Base-by-base conservation (phyloP, 2,888 invertebrate species). In the Drosophila paramelanica region DNA sequence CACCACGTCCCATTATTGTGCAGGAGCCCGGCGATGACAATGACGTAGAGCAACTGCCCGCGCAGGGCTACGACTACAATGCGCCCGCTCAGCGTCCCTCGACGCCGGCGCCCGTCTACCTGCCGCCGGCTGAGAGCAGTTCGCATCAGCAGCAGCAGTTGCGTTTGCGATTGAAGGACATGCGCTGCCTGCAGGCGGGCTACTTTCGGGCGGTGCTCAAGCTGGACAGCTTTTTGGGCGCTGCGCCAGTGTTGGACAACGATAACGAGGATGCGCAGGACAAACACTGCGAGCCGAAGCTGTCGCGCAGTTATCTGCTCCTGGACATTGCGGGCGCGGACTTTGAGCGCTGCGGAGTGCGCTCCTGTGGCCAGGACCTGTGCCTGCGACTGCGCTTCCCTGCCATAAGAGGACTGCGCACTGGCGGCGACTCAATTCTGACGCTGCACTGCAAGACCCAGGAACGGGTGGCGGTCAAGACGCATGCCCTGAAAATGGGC, bases 331-430 rank as follows among this genome's bases (percentile, higher is more conserved):
- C 91, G 3, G 93, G 92, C 1, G 91, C 92, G 3, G 91, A 93
- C 69, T 94, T 94, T 85, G 88, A 91, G 59, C 91, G 91, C 38
- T 94, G 94, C 77, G 94, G 94, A 0, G 93, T 94, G 0, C 87
- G 89, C 2, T 89, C 92, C 61, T 94, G 94, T 81, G 93, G 91
- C 1, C 89, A 83, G 64, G 93, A 93, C 81, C 92, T 94, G 77
- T 94, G 94, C 72, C 83, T 94, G n/a, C 92, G 92, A 5, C 43
- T 94, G 5, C 90, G 94, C 46, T 93, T 94, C 87, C 94, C 94
- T 0, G 91, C 93, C 0, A 93, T 94, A 10, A 81, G 92, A 25
- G 94, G 94, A 5, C 89, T 94, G 67, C 93, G 93, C 83, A 91
- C 94, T 7, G 93, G 92, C 1, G 93, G 93, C 31, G 94, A 94